These are phyloP conservation scores for Drosophila carrolli DNA, from an alignment of 1,140 invertebrate genomes.

Conservation along the genomic window DNA sequence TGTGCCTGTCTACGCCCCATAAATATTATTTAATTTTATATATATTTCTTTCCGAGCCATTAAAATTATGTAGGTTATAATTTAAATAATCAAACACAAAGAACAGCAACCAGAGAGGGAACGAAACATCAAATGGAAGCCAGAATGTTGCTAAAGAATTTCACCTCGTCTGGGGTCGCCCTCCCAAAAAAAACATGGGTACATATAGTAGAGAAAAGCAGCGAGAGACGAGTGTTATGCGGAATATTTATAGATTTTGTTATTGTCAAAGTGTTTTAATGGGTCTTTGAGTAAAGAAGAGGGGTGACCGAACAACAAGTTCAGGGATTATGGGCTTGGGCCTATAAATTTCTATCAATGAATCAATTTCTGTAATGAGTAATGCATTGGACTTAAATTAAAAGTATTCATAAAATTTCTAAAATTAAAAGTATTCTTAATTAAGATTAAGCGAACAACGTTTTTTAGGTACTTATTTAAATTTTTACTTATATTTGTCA, in stretches of 20 bases:
- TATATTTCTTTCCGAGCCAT: constrained; percentile 74
- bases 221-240: constrained; percentile 29
- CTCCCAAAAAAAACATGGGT: constrained; percentile 33
- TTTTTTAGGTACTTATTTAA: not conserved
- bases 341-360: constrained; percentile 28
- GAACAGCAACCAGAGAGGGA: constrained; percentile 7
- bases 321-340: constrained; percentile 46
- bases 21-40: constrained; percentile 82
- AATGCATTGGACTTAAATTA: not conserved
- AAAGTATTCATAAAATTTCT: not conserved
- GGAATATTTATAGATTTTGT: constrained; percentile 75
- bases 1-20: constrained; percentile 78
- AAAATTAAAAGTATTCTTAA: too few relatives aligned
- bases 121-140: constrained; percentile 63
- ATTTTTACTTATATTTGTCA: too few relatives aligned
- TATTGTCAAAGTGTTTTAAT: constrained; percentile 59
- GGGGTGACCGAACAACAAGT: constrained; percentile 32
- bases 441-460: not conserved
- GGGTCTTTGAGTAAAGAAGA: constrained; percentile 10
- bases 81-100: constrained; percentile 71
- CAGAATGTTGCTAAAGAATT: constrained; percentile 69
- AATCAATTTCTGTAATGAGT: constrained; percentile 41
- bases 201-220: constrained; percentile 22
- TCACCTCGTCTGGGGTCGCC: constrained; percentile 78
- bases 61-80: constrained; percentile 81